A percentile compares a stretch with the other conserved stretches of the same genome.
These are phyloP conservation scores for Platypus cylindrus DNA, from an alignment of 2,888 invertebrate genomes.

Conservation along the genomic window DNA sequence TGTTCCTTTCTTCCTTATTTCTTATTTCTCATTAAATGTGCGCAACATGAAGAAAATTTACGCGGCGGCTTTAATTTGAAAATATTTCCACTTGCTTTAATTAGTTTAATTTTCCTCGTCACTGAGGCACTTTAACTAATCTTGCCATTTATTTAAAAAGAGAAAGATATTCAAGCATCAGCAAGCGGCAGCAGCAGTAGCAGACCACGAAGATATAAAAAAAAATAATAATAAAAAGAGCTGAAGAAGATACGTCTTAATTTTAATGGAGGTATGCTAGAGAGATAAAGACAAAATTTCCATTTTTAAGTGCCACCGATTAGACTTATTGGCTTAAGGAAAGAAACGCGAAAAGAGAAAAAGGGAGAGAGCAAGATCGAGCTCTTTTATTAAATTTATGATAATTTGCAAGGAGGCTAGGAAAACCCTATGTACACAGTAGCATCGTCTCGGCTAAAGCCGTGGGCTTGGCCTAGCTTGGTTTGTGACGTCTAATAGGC, in stretches of 20 bases:
- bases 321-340: conserved; percentile 9
- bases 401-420: conserved; percentile 10
- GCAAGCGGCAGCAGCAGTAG: too few species aligned
- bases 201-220: conserved; percentile 13
- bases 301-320: conserved; percentile 15
- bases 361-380: conserved; percentile 3
- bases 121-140: conserved; percentile 13
- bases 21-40: too few species aligned
- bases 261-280: conserved; percentile 14
- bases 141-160: conserved; percentile 13
- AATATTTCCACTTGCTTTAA: conserved; percentile 1
- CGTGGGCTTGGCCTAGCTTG: too few species aligned
- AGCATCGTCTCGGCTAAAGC: too few species aligned
- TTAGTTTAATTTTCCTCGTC: conserved; percentile 5
- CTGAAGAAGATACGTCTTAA: conserved; percentile 15
- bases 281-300: conserved; percentile 15
- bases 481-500: conserved; percentile 1
- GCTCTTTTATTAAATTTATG: conserved; percentile 13
- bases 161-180: conserved; percentile 12
- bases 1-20: not conserved
- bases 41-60: too few species aligned
- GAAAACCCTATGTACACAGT: too few species aligned
- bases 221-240: too few species aligned
- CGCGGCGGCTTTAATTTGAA: too few species aligned
- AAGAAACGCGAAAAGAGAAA: not conserved